Evolutionary conservation across 2,113 vertebrate genomes (phyloP), one percentile per base, ranked within the genome.

Genomic region (Corapipo altera): DNA sequence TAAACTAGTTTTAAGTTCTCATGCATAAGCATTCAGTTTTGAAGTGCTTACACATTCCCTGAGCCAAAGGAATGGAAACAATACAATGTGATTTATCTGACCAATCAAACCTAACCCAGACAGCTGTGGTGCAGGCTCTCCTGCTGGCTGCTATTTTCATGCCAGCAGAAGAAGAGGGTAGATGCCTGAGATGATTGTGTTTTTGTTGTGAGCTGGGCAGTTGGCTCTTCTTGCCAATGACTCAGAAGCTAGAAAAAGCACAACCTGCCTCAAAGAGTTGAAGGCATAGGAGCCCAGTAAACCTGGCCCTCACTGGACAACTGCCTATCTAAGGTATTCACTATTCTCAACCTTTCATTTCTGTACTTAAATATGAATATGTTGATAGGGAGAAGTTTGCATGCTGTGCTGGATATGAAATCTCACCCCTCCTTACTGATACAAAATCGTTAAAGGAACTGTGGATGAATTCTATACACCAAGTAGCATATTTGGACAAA

Each of bases 31-130:
- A 93, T 92, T 96, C 78, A 61, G 91, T 96, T 96, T 89, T 94
- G 91, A 96, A 95, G 89, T 96, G 93, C 94, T 96, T 97, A 93
- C 89, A 94, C 91, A 92, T 95, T 97, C 70, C 54, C 81, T 15
- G 84, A 95, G 93, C 87, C 87, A 95, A 93, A 94, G 93, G 95
- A 94, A 95, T 96, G 95, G 96, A 95, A 97, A 97, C 93, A 91
- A 96, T 96, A 96, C 89, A 62, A 82, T 92, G 89, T 96, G 95
- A 97, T 97, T 96, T 96, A 96, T 97, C 95, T 96, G 94, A 94
- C 95, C 96, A 95, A 92, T 88, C 96, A 89, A 96, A 87, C 85
- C 70, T 69, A 94, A 69, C 89, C n/a, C 91, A 89, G 93, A 82
- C 96, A 97, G 96, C 95, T 96, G 95, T 7, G 15, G 78, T 0